These are phyloP conservation scores for Cheirogaleus major DNA, from an alignment of 2,797 vertebrate genomes.

Conservation along the genomic window DNA sequence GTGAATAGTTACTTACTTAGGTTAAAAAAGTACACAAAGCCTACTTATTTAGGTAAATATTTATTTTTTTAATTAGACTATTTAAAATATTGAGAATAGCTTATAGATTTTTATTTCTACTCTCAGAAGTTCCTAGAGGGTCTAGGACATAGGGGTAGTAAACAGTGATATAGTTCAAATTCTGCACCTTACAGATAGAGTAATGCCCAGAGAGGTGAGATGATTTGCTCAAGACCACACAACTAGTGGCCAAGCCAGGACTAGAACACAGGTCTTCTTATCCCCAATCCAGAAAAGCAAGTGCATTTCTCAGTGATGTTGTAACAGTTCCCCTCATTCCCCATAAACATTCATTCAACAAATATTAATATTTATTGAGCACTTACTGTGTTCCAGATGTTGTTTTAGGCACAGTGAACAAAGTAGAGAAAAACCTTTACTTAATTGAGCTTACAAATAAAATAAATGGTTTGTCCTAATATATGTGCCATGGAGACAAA, in stretches of 20 bases:
- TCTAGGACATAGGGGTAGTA: neutral
- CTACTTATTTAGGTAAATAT: neutral
- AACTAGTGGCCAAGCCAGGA: neutral
- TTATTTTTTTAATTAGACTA: neutral
- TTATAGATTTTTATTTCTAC: neutral
- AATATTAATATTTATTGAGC: neutral
- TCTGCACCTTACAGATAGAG: too few species aligned
- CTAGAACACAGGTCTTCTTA: neutral
- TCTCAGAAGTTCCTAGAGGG: neutral
- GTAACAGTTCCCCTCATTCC: too few species aligned
- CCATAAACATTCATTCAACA: neutral
- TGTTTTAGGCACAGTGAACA: neutral
- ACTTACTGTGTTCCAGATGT: neutral
- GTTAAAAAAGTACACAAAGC: neutral
- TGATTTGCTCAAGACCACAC: neutral
- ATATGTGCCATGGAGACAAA: neutral
- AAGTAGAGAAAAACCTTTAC: neutral
- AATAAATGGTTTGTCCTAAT: neutral
- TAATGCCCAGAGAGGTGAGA: neutral
- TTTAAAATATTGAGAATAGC: slow-evolving; percentile 4
- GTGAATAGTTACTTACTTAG: neutral
- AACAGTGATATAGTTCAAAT: neutral
- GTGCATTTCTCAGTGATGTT: neutral
- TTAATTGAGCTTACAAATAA: neutral
- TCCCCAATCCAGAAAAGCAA: neutral